Percentiles rank a stretch among this genome's conserved stretches.
Conservation (phyloP, 2,113 vertebrate genomes). For the Epinephelus cyanopodus region DNA sequence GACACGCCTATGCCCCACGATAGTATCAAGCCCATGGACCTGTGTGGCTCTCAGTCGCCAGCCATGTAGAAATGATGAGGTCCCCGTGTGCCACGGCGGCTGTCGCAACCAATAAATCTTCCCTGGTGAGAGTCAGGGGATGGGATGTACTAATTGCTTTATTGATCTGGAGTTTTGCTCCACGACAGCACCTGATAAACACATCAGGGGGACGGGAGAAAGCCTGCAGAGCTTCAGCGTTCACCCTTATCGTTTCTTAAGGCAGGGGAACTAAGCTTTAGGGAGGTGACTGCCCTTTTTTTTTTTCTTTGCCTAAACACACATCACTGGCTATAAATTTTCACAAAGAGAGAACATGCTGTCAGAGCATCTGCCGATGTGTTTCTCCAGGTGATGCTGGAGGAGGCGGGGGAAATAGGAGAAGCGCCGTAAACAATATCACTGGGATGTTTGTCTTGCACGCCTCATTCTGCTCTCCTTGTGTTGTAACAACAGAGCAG, state of each 20-base stretch:
- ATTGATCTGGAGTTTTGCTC: slow-evolving; percentile 79
- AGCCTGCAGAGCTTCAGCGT: slow-evolving; percentile 48
- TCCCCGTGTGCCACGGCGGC: slow-evolving; percentile 48
- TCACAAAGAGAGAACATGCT: slow-evolving; percentile 52
- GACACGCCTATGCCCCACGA: slow-evolving; percentile 26
- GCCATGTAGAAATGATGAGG: slow-evolving; percentile 67
- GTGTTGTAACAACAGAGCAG: slow-evolving; percentile 55
- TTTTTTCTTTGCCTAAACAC: slow-evolving; percentile 35
- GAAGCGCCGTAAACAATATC: slow-evolving; percentile 45
- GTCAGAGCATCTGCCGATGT: slow-evolving; percentile 55
- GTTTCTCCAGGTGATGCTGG: slow-evolving; percentile 57
- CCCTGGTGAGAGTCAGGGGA: slow-evolving; percentile 57
- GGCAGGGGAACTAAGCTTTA: slow-evolving; percentile 42
- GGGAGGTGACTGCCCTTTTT: slow-evolving; percentile 20
- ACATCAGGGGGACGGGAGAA: slow-evolving; percentile 69
- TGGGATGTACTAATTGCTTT: slow-evolving; percentile 83
- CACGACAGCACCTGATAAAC: slow-evolving; percentile 77
- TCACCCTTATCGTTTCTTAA: slow-evolving; percentile 45
- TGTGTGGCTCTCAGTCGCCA: slow-evolving; percentile 31
- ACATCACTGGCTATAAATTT: slow-evolving; percentile 58
- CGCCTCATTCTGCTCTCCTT: slow-evolving; percentile 36
- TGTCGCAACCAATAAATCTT: slow-evolving; percentile 75
- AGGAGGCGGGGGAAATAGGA: slow-evolving; percentile 17
- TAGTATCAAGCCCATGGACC: slow-evolving; percentile 31
- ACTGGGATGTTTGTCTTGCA: slow-evolving; percentile 51